Base-by-base conservation (phyloP, 2,797 vertebrate species). In the Leptodactylus fallax region DNA sequence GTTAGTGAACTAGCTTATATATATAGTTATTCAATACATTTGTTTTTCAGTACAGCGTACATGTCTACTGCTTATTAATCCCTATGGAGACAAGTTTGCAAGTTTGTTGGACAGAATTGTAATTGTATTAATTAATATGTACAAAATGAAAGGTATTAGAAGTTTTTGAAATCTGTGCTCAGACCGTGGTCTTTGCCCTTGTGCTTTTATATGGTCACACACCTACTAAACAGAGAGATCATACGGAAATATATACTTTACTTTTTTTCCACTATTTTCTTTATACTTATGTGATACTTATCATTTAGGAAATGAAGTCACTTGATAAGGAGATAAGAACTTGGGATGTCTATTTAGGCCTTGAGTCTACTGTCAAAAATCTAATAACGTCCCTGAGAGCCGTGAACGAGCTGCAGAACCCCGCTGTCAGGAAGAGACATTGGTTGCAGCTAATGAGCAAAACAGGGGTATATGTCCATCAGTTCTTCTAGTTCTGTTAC, bases 391-490 rank as follows among this genome's bases (percentile, higher is more conserved):
- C 95, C 36, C 94, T 96, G 83, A 94, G 95, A 91, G 94, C 95
- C 7, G 94, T 96, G 76, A 96, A 96, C 47, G 95, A 96, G 91
- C 92, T 96, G 83, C 93, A 96, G 90, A 95, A 95, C 91, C 86
- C 92, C 0, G 92, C 91, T 5, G 92, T 95, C 90, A 94, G 91
- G 81, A 94, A 93, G 84, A 91, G 95, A 90, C 95, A 95, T 89
- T 95, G 95, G 95, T 92, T 94, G 53, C 95, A 96, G 89, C 94
- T 96, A 53, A 95, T 96, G 93, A 94, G 92, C 92, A 93, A 93
- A 85, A 95, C 95, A 3, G 85, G 91, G 90, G 93, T 93, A 90
- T 69, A 82, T 86, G n/a, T 60, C 55, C 45, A 81, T 12, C 27
- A 47, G 19, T 80, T 82, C 36, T 82, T 83, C 1, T 21, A 5